Base-by-base conservation (phyloP, 2,888 invertebrate genomes). In the Dinocampus coccinellae region DNA sequence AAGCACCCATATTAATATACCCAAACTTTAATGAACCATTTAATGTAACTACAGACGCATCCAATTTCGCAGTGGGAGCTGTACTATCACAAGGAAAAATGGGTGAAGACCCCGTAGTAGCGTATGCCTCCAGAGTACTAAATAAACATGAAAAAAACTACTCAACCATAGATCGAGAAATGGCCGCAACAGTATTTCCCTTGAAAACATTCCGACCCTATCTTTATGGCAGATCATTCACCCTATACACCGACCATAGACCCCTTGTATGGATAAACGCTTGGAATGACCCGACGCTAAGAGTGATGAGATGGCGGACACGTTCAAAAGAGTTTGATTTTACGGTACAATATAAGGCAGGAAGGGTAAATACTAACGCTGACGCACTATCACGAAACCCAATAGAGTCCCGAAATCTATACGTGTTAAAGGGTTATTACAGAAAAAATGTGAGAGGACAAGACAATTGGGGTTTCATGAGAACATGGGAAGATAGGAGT, bases 61-160 rank as follows among this genome's bases (percentile, higher is more conserved):
- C 78, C 39, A 79, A 78, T 57, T 80, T 72, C 69, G 83, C 81
- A 4, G 76, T 81, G 33, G 82, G 80, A 26, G 76, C 80, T 10
- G 79, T 85, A 4, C 67, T 83, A 2, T 79, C 82, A 1, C 85
- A 87, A 71, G 78, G 77, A 0, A 78, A 79, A 9, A 79, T 82
- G 58, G 82, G 80, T 3, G 77, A 82, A 62, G 85, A 86, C 61
- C 71, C 75, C 4, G 82, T 83, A 6, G 75, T 84, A 20, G 82
- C 83, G 16, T 84, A 76, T 64, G 80, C 81, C 0, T 81, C 79
- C 7, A 57, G 82, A 20, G 81, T 81, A 7, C 52, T 78, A 24
- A 82, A 81, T 69, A 75, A 76, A 65, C 73, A 80, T 1, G 81
- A 84, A 76, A 71, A 57, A 36, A 81, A 79, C 57, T 81, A 81